Percentiles rank a stretch among this genome's conserved stretches.
Evolutionary conservation across 2,797 vertebrate species (phyloP).

Genomic region (Octomys mimax): DNA sequence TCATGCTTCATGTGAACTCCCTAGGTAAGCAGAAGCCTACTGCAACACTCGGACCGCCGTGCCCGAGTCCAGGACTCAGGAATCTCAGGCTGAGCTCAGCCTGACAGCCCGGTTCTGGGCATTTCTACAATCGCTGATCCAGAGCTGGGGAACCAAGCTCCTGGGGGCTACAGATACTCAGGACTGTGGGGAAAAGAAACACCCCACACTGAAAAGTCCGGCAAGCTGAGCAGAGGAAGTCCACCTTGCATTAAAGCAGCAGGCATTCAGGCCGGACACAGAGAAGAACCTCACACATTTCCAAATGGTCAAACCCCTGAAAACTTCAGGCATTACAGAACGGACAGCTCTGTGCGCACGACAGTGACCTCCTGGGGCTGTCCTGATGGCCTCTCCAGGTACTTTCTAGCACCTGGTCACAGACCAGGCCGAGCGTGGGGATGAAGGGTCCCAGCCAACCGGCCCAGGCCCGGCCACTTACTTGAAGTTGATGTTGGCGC

Average conservation of each 20-base stretch:
- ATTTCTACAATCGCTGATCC: background rate
- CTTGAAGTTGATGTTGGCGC: conserved; percentile 98
- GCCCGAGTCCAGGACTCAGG: accelerated
- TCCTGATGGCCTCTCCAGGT: background rate
- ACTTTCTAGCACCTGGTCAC: background rate
- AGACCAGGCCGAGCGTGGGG: background rate
- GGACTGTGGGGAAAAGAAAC: background rate
- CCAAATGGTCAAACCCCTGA: background rate
- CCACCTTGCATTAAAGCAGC: accelerated
- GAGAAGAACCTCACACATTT: background rate
- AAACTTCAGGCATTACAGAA: background rate
- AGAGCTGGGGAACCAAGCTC: background rate
- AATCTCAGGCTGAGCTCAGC: background rate
- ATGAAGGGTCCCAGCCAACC: background rate
- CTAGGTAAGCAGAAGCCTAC: background rate
- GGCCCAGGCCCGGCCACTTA: conserved; percentile 82
- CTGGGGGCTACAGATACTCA: background rate
- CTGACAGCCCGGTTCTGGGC: background rate
- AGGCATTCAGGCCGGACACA: background rate
- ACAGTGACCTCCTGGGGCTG: no score
- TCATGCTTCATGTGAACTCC: background rate
- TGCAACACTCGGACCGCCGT: accelerated
- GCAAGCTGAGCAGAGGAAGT: background rate
- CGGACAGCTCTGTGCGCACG: accelerated
- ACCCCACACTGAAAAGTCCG: accelerated